Evolutionary conservation across 2,113 vertebrate species (phyloP), one percentile per base, ranked within the genome.

Genomic region (Pomatorhinus ruficollis): DNA sequence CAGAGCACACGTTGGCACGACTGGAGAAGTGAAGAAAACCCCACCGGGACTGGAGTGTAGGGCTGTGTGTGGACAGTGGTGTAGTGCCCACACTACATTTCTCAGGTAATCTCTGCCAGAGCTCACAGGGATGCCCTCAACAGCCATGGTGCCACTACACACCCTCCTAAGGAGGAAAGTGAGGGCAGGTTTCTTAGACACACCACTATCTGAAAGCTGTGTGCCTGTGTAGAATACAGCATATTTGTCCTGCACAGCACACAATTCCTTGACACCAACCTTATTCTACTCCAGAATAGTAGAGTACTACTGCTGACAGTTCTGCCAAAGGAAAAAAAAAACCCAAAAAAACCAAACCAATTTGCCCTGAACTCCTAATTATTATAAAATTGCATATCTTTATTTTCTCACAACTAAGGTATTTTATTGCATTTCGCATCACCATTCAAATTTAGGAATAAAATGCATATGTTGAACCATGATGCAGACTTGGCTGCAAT

Each of bases 361-460:
- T 82, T 75, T 87, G 44, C 60, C 96, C 95, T 96, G 93, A 97
- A 85, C 57, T 94, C 56, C 93, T 77, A 71, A 80, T 86, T 56
- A 77, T 65, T 85, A 79, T 60, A 94, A 97, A 87, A 94, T 66
- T 82, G 44, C 74, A 90, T 83, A 45, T 71, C 72, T 79, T 39
- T 52, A 71, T 81, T 96, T 95, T 57, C 90, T 86, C 76, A 92
- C 76, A 89, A 95, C 92, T 93, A 89, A 85, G 70, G 52, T 63
- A 23, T 77, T 91, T 69, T 71, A 70, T 78, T 94, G 57, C 53
- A 76, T 89, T 95, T 91, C 4, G 47, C 64, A 92, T 75, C 57
- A 78, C 22, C 60, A 59, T 83, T 95, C 87, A 92, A 93, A 83
- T 66, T 68, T 57, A 96, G 87, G 87, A 93, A 91, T 52, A 87